Percentiles rank a stretch among this genome's conserved stretches.
These are phyloP conservation scores for Seriola aureovittata DNA, from an alignment of 2,113 vertebrate genomes.

Conservation along the genomic window DNA sequence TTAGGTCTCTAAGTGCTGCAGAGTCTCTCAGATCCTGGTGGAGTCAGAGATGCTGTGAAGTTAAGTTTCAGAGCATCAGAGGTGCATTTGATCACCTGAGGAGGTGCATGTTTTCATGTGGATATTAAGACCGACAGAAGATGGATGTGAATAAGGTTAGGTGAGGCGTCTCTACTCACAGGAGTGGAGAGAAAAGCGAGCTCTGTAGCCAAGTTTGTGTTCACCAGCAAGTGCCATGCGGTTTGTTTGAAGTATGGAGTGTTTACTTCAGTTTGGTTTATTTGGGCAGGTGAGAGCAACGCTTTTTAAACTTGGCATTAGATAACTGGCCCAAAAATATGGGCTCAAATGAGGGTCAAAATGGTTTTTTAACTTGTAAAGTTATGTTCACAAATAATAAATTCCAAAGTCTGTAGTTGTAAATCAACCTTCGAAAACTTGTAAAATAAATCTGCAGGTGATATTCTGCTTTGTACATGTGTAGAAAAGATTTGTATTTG, in stretches of 20 bases:
- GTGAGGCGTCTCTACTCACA: slow-evolving; percentile 15
- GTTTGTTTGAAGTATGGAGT: slow-evolving; percentile 28
- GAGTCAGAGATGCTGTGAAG: slow-evolving; percentile 22
- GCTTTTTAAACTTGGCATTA: slow-evolving; percentile 21
- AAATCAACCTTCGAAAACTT: too few relatives aligned
- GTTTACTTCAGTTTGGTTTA: slow-evolving; percentile 32
- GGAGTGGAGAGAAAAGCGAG: not conserved
- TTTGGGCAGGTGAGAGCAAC: slow-evolving; percentile 17
- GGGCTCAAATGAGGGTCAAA: too few relatives aligned
- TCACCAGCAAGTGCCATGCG: slow-evolving; percentile 11
- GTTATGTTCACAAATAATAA: too few relatives aligned
- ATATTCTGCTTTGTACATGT: too few relatives aligned
- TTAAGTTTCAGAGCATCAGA: slow-evolving; percentile 21
- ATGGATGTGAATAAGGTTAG: slow-evolving; percentile 7
- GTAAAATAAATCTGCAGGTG: too few relatives aligned
- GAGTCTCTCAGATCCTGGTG: slow-evolving; percentile 21
- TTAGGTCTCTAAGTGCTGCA: slow-evolving; percentile 14
- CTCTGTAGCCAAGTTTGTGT: slow-evolving; percentile 14
- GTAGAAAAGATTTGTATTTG: too few relatives aligned
- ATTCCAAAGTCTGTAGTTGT: too few relatives aligned
- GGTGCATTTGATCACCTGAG: slow-evolving; percentile 20
- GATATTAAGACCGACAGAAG: slow-evolving; percentile 12
- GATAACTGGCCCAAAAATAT: not conserved
- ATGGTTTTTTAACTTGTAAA: too few relatives aligned
- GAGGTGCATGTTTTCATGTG: not conserved